Percentiles rank a stretch among this genome's conserved stretches.
Conservation (phyloP, 2,113 vertebrate genomes). For the Gymnogyps californianus region DNA sequence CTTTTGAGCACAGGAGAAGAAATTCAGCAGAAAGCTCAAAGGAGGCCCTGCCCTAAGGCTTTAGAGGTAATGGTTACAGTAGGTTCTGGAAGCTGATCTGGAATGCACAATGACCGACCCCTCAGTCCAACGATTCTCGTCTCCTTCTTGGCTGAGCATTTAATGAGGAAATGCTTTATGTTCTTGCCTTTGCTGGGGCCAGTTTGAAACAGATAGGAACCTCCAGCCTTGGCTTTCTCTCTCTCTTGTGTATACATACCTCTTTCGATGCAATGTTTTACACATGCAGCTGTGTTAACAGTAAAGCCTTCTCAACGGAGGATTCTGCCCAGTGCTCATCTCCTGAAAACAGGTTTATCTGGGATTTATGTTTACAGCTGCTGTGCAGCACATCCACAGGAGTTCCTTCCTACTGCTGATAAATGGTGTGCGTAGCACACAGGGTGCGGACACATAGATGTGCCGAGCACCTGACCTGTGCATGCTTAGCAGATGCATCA, state of each 20-base stretch:
- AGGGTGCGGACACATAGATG: not conserved
- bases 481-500: not conserved
- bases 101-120: not conserved
- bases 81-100: not conserved
- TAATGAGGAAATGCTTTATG: not conserved
- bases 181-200: not conserved
- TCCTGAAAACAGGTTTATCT: not conserved
- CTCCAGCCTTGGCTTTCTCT: not conserved
- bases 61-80: not conserved
- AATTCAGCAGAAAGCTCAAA: not conserved
- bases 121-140: not conserved
- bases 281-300: not conserved
- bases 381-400: not conserved
- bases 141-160: not conserved
- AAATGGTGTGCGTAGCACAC: not conserved
- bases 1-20: not conserved
- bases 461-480: not conserved
- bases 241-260: too few species aligned
- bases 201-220: not conserved
- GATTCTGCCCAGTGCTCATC: not conserved
- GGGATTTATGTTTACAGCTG: not conserved
- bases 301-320: not conserved
- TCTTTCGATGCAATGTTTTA: not conserved
- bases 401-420: not conserved
- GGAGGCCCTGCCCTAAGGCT: not conserved